A percentile compares a stretch with the other conserved stretches of the same genome.
Evolutionary conservation across 2,888 invertebrate species (phyloP).

Genomic region (Endotricha flammealis): DNA sequence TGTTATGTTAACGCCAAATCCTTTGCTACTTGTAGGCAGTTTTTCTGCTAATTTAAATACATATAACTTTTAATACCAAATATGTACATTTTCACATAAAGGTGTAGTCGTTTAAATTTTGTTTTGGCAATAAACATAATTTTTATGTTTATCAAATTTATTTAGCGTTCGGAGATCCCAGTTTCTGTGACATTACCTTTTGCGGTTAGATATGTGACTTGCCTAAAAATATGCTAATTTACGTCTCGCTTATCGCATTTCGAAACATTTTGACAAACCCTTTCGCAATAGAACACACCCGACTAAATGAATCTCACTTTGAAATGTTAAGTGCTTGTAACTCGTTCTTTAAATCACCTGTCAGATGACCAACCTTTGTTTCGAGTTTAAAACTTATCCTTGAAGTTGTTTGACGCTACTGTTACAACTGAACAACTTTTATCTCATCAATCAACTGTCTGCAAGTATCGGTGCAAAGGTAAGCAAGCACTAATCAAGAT

Average conservation of each 20-base stretch:
- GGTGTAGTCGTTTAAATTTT: no score
- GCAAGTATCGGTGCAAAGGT: no score
- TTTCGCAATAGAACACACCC: constrained; percentile 37
- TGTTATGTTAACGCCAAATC: no score
- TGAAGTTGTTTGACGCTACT: constrained; percentile 10
- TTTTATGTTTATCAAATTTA: no score
- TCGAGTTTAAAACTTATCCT: constrained; percentile 13
- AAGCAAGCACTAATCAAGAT: no score
- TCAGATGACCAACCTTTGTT: constrained; percentile 7
- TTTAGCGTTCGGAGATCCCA: constrained; percentile 15
- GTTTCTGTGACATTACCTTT: constrained; percentile 31
- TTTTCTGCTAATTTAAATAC: constrained; percentile 1
- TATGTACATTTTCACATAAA: no score
- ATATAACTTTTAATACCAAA: no score
- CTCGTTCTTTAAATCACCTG: constrained; percentile 25
- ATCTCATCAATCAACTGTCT: background rate
- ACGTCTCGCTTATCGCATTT: constrained; percentile 30
- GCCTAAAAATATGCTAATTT: constrained; percentile 46
- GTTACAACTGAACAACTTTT: constrained; percentile 1
- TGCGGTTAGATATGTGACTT: constrained; percentile 34
- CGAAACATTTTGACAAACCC: constrained; percentile 35
- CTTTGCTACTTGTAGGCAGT: constrained; percentile 2
- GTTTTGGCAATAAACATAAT: no score
- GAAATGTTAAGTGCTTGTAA: constrained; percentile 35
- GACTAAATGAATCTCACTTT: constrained; percentile 30